Conservation (phyloP, 2,888 invertebrate genomes). For the Cataglyphis albicans region DNA sequence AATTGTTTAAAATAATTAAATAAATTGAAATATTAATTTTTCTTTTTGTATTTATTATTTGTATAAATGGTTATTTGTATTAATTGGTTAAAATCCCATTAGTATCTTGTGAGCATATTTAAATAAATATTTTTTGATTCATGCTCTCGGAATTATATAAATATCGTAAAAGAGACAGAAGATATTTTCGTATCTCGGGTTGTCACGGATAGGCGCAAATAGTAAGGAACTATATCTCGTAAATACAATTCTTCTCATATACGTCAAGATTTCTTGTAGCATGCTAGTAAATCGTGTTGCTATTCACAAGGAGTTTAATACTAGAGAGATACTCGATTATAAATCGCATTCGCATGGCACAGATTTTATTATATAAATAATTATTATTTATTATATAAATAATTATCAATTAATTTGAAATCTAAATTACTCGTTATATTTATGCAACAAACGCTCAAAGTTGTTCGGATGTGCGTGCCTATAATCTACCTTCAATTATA, state of each 20-base stretch:
- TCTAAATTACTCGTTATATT: neutral
- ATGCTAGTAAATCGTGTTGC: neutral
- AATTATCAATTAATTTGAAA: neutral
- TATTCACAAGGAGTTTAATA: slow-evolving; percentile 5
- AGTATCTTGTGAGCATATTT: neutral
- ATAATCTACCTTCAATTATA: neutral
- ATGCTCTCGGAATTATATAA: neutral
- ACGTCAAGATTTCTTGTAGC: neutral
- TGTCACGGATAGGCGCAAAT: neutral
- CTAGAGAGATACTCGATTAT: neutral
- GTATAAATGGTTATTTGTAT: neutral
- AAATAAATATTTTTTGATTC: neutral
- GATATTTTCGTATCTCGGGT: neutral
- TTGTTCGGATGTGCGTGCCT: neutral
- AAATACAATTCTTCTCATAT: neutral
- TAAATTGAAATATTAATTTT: neutral
- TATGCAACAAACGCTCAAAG: neutral
- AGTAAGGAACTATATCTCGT: neutral
- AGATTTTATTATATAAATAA: neutral
- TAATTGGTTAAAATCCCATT: neutral
- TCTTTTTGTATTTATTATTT: neutral
- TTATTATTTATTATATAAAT: neutral
- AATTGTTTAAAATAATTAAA: neutral
- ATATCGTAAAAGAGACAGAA: neutral
- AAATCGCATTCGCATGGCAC: neutral